These are phyloP conservation scores for Podocnemis expansa DNA, from an alignment of 2,113 vertebrate genomes.

Conservation along the genomic window DNA sequence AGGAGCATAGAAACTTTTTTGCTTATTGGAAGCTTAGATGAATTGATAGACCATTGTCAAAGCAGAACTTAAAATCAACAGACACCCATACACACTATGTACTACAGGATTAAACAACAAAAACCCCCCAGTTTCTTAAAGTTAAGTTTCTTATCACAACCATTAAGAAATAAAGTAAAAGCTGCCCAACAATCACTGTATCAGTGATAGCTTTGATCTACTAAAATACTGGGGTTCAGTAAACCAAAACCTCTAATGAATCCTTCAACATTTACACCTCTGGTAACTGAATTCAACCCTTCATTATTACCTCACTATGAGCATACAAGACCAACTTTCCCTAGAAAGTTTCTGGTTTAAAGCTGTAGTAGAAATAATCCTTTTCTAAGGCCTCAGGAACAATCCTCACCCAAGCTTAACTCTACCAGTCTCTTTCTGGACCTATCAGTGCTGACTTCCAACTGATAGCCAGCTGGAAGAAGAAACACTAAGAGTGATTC, in stretches of 20 bases:
- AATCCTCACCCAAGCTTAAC: constrained; percentile 9
- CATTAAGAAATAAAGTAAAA: not conserved
- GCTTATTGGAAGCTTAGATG: not conserved
- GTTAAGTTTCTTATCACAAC: not conserved
- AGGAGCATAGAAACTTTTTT: not conserved
- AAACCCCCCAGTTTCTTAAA: no score
- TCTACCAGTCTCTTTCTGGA: constrained; percentile 37
- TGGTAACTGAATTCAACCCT: not conserved
- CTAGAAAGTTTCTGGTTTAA: not conserved
- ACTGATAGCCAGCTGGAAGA: constrained; percentile 45
- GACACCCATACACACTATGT: not conserved
- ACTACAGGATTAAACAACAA: constrained; percentile 25
- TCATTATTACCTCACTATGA: constrained; percentile 1
- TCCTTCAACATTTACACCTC: not conserved
- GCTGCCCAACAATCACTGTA: not conserved
- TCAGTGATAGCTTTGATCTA: not conserved
- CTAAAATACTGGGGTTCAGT: not conserved
- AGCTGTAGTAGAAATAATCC: rapidly evolving
- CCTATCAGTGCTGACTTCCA: constrained; percentile 24
- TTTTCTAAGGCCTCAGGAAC: not conserved
- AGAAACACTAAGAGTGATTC: not conserved
- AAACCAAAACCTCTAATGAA: not conserved
- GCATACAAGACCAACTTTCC: not conserved
- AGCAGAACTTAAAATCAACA: constrained; percentile 40
- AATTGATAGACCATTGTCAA: not conserved